A percentile compares a stretch with the other conserved stretches of the same genome.
Evolutionary conservation across 2,797 vertebrate genomes (phyloP).

Genomic region (Ataeniobius toweri): DNA sequence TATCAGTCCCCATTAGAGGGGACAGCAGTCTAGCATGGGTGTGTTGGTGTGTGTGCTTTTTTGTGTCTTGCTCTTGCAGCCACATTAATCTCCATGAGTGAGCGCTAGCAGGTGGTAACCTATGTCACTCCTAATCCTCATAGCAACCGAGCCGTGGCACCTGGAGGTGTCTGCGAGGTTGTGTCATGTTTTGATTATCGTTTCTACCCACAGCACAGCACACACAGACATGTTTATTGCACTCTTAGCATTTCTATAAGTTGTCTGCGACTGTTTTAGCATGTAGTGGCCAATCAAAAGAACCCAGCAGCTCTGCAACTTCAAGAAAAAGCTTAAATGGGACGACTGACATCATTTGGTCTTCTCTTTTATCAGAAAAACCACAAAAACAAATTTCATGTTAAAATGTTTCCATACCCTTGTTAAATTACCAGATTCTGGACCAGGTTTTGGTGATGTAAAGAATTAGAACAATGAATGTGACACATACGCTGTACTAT

Average conservation of each 20-base stretch:
- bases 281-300: not conserved
- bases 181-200: conserved; percentile 61
- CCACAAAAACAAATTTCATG: not conserved
- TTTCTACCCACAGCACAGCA: not conserved
- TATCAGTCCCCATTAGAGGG: conserved; percentile 84
- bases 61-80: conserved; percentile 63
- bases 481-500: not conserved
- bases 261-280: not conserved
- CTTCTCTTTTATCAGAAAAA: not conserved
- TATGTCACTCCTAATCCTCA: conserved; percentile 78
- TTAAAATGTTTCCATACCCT: not conserved
- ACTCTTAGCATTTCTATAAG: not conserved
- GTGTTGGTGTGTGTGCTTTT: conserved; percentile 56
- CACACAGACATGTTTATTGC: conserved; percentile 2
- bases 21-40: conserved; percentile 63
- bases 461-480: not conserved
- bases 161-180: conserved; percentile 74
- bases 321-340: not conserved
- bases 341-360: not conserved
- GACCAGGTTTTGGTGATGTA: not conserved
- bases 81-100: conserved; percentile 86
- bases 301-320: not conserved
- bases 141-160: conserved; percentile 81
- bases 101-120: conserved; percentile 84
- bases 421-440: not conserved